Conservation (phyloP, 2,113 vertebrate genomes). For the Diadophis punctatus region DNA sequence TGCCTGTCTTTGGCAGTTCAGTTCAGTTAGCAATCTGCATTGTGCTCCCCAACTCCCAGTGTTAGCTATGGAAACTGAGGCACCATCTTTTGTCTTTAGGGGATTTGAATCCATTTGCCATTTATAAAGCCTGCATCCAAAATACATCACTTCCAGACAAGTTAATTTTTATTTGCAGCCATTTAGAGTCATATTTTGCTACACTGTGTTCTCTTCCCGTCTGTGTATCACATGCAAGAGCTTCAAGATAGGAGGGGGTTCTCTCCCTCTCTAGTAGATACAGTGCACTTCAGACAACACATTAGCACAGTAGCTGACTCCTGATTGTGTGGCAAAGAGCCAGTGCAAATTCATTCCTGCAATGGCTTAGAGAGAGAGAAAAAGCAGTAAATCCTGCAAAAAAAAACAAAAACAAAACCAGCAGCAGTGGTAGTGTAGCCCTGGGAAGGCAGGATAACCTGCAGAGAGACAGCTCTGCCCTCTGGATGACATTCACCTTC, state of each 20-base stretch:
- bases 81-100: background rate
- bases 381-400: slow-evolving; percentile 19
- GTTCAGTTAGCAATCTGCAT: background rate
- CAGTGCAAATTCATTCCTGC: slow-evolving; percentile 27
- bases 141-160: background rate
- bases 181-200: background rate
- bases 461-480: slow-evolving; percentile 19
- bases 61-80: background rate
- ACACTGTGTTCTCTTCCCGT: background rate
- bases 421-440: slow-evolving; percentile 4
- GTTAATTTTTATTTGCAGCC: background rate
- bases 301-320: background rate
- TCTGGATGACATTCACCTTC: slow-evolving; percentile 21
- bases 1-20: background rate
- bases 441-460: slow-evolving; percentile 24
- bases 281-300: slow-evolving; percentile 1
- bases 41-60: background rate
- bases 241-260: background rate
- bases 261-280: background rate
- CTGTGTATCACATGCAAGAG: background rate
- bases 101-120: background rate
- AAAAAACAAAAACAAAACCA: background rate
- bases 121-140: background rate
- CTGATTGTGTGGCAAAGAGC: slow-evolving; percentile 25
- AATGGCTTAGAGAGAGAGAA: background rate